Evolutionary conservation across 30 jellyfish, hydroid and myxozoan species (phyloP).

Genomic region (Hydractinia echinata): DNA sequence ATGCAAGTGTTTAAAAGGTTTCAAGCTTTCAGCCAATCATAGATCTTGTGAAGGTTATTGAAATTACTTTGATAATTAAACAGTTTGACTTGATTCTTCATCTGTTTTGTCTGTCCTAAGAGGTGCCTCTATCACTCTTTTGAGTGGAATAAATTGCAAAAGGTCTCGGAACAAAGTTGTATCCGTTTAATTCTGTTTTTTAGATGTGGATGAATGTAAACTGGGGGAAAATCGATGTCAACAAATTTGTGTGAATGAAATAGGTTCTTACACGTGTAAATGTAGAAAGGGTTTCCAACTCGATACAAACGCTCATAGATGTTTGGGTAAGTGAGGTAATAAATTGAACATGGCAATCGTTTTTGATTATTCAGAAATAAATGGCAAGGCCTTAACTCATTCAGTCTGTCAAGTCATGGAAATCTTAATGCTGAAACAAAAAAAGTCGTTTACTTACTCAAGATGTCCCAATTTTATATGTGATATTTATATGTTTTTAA

Average conservation of each 20-base stretch:
- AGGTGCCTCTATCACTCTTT: no score
- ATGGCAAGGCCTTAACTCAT: no score
- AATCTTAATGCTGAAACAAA: no score
- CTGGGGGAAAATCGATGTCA: not conserved
- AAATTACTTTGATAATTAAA: not conserved
- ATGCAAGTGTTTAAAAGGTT: not conserved
- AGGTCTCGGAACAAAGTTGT: no score
- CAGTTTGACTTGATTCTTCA: no score
- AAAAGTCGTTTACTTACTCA: no score
- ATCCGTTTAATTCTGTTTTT: not conserved
- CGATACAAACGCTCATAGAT: not conserved
- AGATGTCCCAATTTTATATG: no score
- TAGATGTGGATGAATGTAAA: slow-evolving; percentile 37
- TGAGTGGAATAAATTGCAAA: no score
- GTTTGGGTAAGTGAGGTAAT: slow-evolving; percentile 2
- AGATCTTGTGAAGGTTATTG: slow-evolving; percentile 22
- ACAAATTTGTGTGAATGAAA: slow-evolving; percentile 2
- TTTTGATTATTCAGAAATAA: no score
- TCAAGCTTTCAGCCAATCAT: not conserved
- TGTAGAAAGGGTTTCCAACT: slow-evolving; percentile 1
- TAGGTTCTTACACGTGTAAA: slow-evolving; percentile 7
- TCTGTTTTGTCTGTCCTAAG: no score
- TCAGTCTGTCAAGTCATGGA: no score
- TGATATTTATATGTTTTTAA: not conserved
- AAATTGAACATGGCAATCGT: not conserved